Percentiles rank a stretch among this genome's conserved stretches.
Conservation (phyloP, 2,797 vertebrate species). For the Hoplostethus atlanticus region DNA sequence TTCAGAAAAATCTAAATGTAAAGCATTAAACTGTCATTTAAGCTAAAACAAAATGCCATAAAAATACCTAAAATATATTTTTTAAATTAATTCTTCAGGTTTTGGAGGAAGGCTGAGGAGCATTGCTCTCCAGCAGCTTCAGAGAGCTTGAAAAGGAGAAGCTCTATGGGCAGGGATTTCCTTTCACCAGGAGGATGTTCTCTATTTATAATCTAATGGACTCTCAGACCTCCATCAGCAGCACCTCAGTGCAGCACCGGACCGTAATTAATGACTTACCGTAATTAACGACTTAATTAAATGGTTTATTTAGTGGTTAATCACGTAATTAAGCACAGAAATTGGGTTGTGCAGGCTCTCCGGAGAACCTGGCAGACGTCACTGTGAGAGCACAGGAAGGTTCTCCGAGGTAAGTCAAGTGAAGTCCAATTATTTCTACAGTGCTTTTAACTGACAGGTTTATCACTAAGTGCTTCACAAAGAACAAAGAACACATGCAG, state of each 20-base stretch:
- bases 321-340: slow-evolving; percentile 73
- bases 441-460: slow-evolving; percentile 1
- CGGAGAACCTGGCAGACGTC: slow-evolving; percentile 49
- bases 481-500: slow-evolving; percentile 18
- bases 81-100: no score
- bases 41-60: no score
- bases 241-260: slow-evolving; percentile 24
- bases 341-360: slow-evolving; percentile 52
- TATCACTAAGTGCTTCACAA: background rate
- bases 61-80: no score
- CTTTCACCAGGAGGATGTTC: slow-evolving; percentile 11
- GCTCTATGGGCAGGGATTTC: background rate
- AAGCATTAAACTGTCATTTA: no score
- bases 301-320: slow-evolving; percentile 73
- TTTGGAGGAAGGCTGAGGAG: no score
- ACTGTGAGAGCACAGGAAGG: slow-evolving; percentile 23
- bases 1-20: no score
- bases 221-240: slow-evolving; percentile 42
- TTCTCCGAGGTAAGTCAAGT: background rate
- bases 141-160: background rate
- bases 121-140: background rate
- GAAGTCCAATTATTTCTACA: slow-evolving; percentile 21
- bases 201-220: slow-evolving; percentile 25
- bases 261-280: slow-evolving; percentile 54
- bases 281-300: slow-evolving; percentile 65